A percentile compares a stretch with the other conserved stretches of the same genome.
These are phyloP conservation scores for Spisula subtruncata DNA, from an alignment of 2,888 invertebrate species.

Conservation along the genomic window DNA sequence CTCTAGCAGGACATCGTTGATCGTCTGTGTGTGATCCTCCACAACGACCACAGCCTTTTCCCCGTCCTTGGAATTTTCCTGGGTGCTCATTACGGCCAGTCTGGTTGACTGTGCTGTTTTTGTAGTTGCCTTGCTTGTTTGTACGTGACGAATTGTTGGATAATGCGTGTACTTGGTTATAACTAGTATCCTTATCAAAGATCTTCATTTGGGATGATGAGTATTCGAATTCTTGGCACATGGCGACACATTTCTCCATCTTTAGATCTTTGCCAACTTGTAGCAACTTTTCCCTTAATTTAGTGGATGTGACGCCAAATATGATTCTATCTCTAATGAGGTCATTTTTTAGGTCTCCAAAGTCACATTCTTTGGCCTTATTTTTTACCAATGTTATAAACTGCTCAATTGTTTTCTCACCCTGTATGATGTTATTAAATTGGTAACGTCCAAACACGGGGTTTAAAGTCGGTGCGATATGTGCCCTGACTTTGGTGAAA, in stretches of 20 bases:
- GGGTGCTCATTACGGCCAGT: not conserved
- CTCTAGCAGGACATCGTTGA: not conserved
- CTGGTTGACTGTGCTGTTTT: not conserved
- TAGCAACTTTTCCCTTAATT: not conserved
- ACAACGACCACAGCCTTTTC: not conserved
- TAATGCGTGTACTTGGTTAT: not conserved
- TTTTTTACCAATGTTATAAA: not conserved
- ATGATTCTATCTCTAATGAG: not conserved
- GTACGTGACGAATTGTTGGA: not conserved
- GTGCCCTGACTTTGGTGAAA: not conserved
- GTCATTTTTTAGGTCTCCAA: too few species aligned
- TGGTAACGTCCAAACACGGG: not conserved
- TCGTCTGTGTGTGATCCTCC: constrained; percentile 12
- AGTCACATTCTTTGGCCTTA: too few species aligned
- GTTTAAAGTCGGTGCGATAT: not conserved
- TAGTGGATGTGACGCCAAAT: not conserved
- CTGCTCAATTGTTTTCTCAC: not conserved
- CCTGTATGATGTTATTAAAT: not conserved
- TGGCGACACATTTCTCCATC: not conserved
- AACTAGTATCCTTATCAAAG: not conserved
- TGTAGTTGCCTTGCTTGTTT: not conserved
- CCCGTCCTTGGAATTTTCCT: not conserved
- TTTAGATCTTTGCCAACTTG: not conserved
- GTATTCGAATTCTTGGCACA: not conserved
- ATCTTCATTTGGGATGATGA: not conserved